Evolutionary conservation across 2,888 invertebrate genomes (phyloP), one percentile per base, ranked within the genome.

Genomic region (Entomobrya multifasciata): DNA sequence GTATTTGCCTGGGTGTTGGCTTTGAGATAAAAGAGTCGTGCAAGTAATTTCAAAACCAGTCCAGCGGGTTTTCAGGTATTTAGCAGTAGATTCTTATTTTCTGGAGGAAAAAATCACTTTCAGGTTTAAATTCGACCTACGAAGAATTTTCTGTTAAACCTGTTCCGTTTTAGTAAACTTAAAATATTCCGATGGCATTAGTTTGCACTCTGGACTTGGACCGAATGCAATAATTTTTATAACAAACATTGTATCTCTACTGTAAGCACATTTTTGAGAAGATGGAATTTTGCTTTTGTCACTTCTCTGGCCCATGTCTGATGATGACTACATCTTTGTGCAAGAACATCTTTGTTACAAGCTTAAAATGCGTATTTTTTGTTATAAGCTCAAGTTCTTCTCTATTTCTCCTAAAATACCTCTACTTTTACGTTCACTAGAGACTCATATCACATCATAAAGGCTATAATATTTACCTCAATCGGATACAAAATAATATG

Each of bases 1-100:
- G 57, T 25, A 27, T 22, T 81, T 70, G 41, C 41, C 57, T 57
- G 81, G 81, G 81, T 81, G 81, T 81, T 72, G 81, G 6, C 81
- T 52, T 25, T 10, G 10, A 44, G 30, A 60, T 10, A 70, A 62
- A 79, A 41, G n/a, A 41, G 25, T 25, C n/a, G 3, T 22, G 41
- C 25, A 47, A 70, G 1, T 25, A 8, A 62, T 17, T 55, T 44
- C 55, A 44, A 41, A 81, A 81, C 81, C 55, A 55, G 81, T 81
- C 57, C 27, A 4, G 20, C 81, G 36, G 44, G 72, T 81, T 81
- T 57, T 55, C 15, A 30, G 41, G 52, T n/a, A 67, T 36, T 79
- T 36, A 1, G 17, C 55, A 17, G 27, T 25, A 55, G 10, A 60
- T 6, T 15, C 57, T 25, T 77, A 25, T 47, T 70, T 22, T 44